These are phyloP conservation scores for Eustalomyia histrio DNA, from an alignment of 2,888 invertebrate genomes.

Conservation along the genomic window DNA sequence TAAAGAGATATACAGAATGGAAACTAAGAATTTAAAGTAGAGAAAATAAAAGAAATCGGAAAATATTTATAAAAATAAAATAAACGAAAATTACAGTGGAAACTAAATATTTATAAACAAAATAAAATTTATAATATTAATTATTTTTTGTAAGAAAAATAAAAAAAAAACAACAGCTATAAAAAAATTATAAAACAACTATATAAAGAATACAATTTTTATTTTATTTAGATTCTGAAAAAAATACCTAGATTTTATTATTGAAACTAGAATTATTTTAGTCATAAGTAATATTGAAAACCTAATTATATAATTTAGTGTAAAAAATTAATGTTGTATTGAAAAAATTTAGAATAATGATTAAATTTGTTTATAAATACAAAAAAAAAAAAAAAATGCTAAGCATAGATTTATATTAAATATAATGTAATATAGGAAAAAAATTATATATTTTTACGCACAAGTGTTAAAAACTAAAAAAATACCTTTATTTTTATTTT, in stretches of 20 bases:
- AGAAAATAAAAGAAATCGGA: constrained; percentile 45
- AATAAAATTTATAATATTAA: constrained; percentile 42
- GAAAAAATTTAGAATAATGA: constrained; percentile 64
- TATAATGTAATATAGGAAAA: constrained; percentile 66
- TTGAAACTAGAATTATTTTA: constrained; percentile 20
- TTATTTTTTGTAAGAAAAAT: constrained; percentile 55
- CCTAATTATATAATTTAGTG: constrained; percentile 38
- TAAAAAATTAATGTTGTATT: constrained; percentile 36
- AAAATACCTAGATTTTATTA: background rate
- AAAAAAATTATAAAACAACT: constrained; percentile 31
- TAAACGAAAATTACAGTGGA: constrained; percentile 21
- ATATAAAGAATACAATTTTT: background rate
- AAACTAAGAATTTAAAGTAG: constrained; percentile 66
- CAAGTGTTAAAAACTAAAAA: constrained; percentile 38
- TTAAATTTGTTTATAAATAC: constrained; percentile 67
- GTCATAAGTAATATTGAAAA: constrained; percentile 9
- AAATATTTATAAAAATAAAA: constrained; percentile 27
- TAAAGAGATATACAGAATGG: constrained; percentile 69
- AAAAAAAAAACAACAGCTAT: constrained; percentile 22
- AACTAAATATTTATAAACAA: constrained; percentile 13
- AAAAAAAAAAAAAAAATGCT: constrained; percentile 68
- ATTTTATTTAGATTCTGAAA: constrained; percentile 16
- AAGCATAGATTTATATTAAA: constrained; percentile 70
- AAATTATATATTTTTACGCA: constrained; percentile 64
- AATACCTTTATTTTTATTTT: no score